Percentiles rank a stretch among this genome's conserved stretches.
These are phyloP conservation scores for Allacma fusca DNA, from an alignment of 2,888 invertebrate genomes.

Conservation along the genomic window DNA sequence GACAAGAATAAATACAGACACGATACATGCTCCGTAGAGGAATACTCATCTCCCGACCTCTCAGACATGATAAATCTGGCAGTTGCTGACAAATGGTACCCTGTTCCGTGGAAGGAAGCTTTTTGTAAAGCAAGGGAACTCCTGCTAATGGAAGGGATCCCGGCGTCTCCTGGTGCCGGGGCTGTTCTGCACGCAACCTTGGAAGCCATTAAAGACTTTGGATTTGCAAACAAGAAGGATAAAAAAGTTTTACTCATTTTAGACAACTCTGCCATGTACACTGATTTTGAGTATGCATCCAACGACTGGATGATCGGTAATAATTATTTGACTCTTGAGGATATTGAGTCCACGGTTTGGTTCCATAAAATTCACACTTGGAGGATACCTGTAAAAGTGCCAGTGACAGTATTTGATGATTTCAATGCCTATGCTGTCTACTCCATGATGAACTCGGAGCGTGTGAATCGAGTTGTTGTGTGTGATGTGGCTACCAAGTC, in stretches of 20 bases:
- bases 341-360: slow-evolving; percentile 9
- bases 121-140: slow-evolving; percentile 10
- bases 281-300: slow-evolving; percentile 20
- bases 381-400: slow-evolving; percentile 17
- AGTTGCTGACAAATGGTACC: slow-evolving; percentile 20
- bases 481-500: not conserved
- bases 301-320: slow-evolving; percentile 17
- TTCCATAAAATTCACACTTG: slow-evolving; percentile 20
- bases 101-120: not conserved
- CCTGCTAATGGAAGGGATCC: slow-evolving; percentile 21
- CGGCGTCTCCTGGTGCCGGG: not conserved
- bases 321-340: not conserved
- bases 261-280: slow-evolving; percentile 9
- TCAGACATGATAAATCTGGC: not conserved
- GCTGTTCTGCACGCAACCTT: slow-evolving; percentile 16
- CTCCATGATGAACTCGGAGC: slow-evolving; percentile 6
- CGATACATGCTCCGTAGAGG: not conserved
- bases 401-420: not conserved
- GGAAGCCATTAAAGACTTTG: not conserved
- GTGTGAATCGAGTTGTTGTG: slow-evolving; percentile 9
- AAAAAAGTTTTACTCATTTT: not conserved
- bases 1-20: too few relatives aligned
- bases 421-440: slow-evolving; percentile 27
- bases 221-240: not conserved
- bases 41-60: not conserved